Evolutionary conservation across 2,113 vertebrate species (phyloP).

Genomic region (Cinclus cinclus): DNA sequence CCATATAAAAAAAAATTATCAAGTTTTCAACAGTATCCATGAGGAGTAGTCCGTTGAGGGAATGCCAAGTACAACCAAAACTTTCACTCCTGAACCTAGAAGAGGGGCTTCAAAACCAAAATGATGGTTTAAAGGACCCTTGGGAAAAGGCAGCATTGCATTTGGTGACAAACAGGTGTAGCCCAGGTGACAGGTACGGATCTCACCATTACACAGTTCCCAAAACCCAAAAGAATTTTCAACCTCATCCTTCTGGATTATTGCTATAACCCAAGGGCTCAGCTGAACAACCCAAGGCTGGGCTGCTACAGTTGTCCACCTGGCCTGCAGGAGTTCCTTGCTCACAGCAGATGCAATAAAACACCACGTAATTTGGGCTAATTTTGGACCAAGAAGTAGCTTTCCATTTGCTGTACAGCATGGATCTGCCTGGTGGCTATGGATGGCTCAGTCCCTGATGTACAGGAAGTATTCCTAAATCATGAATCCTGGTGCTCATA

Average conservation of each 20-base stretch:
- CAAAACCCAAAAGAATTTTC: not conserved
- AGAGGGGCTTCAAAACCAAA: not conserved
- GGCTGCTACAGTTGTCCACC: not conserved
- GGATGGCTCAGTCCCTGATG: not conserved
- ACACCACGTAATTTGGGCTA: not conserved
- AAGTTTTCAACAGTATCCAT: not conserved
- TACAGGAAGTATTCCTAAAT: rapidly evolving
- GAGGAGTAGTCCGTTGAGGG: not conserved
- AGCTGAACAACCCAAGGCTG: not conserved
- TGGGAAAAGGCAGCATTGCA: not conserved
- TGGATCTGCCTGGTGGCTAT: not conserved
- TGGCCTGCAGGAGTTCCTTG: not conserved
- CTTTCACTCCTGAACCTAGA: not conserved
- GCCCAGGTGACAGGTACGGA: not conserved
- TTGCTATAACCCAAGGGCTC: not conserved
- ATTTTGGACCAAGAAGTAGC: not conserved
- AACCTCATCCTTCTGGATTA: not conserved
- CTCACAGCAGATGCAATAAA: not conserved
- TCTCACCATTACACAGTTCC: not conserved
- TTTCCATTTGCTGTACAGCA: not conserved
- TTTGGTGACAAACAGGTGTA: not conserved
- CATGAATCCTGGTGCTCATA: not conserved
- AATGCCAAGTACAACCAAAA: not conserved
- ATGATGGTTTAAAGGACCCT: not conserved
- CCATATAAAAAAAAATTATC: not conserved